Evolutionary conservation across 2,797 vertebrate genomes (phyloP), one percentile per base, ranked within the genome.

Genomic region (Aphelocoma californica): DNA sequence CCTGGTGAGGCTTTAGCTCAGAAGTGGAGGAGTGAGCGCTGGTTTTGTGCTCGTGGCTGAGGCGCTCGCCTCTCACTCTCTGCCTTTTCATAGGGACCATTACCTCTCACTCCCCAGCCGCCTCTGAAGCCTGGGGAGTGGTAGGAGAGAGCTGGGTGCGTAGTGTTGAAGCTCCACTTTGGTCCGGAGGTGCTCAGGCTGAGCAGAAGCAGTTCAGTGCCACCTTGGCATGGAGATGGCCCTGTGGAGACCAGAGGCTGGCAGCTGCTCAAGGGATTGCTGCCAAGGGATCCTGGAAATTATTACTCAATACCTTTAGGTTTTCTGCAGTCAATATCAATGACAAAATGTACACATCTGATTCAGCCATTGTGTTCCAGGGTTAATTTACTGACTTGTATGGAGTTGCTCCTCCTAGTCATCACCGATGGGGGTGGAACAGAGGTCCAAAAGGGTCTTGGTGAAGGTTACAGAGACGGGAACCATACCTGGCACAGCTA

Each of bases 91-190:
- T 14, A 25, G 19, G 57, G 20, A 51, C 25, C 4, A 18, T 50
- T 42, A 17, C 3, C 15, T 74, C 48, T 86, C 29, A 17, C 5
- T 50, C 4, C 19, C 36, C 70, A n/a, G 23, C 19, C 4, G 0
- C 40, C 44, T 60, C 61, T 56, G 28, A 45, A 61, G 50, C 34
- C 45, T 72, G 77, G 15, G 65, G 34, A 90, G 58, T 24, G 44
- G 18, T 5, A 65, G 73, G 51, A 77, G 29, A 45, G 18, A 56
- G 24, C 9, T 14, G 7, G 0, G 1, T 5, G 26, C 0, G 0
- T 1, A 14, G 13, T 7, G 13, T 21, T 48, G 75, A 54, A 61
- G 15, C 13, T 69, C 72, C 45, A 48, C 18, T 42, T 42, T 0
- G 16, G 14, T 70, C 10, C 45, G 14, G 77, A 61, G 23, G 42